Evolutionary conservation across 2,797 vertebrate species (phyloP), one percentile per base, ranked within the genome.

Genomic region (Euthynnus affinis): DNA sequence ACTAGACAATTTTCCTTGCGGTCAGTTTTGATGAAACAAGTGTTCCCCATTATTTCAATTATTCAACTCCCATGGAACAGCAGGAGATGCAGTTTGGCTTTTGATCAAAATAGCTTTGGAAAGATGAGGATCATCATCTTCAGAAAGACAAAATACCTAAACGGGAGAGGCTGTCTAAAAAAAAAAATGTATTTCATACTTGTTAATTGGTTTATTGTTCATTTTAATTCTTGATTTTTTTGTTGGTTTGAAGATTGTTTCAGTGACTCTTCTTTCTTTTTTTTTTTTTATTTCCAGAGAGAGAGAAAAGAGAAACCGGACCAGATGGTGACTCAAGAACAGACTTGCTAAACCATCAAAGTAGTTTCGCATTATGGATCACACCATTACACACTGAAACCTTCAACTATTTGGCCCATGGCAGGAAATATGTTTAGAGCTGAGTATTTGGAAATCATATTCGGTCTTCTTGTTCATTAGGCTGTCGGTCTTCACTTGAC

Each of bases 261-360:
- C 9, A 61, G 7, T 77, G 27, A 66, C 32, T 61, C 32, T 20
- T 64, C 5, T 40, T 66, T 61, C 32, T 20, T 64, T 4, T 40
- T 66, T 73, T 1, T 25, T 77, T 76, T 76, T 61, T 81, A 23
- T 89, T 89, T 90, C 61, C 85, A 94, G 93, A 29, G 67, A 84
- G 67, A 84, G 64, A 84, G 37, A 27, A 71, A 74, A 49, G 51
- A 29, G 20, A 79, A 72, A 46, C 48, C 15, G 17, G 78, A 87
- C 1, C 73, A 80, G 79, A 88, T 61, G 67, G 74, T 57, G 78
- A 83, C 40, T 73, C 89, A 65, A 77, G 78, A 82, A 25, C 71
- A 82, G 46, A 76, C 73, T 70, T 82, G 60, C 74, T 85, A 58
- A 84, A 76, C 59, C 57, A 46, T 67, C 68, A 37, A 67, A 70